phyloP scores from a whole-genome alignment of 2,797 vertebrate species.

The Pterois miles region DNA sequence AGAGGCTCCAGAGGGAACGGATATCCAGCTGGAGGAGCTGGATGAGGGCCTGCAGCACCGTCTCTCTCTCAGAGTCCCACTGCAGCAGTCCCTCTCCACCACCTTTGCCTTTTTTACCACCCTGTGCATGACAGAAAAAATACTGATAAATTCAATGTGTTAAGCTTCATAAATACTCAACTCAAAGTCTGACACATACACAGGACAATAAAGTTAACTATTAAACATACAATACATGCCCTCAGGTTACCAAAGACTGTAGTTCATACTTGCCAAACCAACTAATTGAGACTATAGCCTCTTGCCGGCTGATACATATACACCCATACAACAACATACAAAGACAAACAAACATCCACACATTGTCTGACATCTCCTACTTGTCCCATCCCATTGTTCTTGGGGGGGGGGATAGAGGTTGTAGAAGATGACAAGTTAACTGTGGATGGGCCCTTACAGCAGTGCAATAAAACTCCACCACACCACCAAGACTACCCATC shows the following conservation, averaged over 20 bases:
- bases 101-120: slow-evolving; percentile 87
- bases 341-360: slow-evolving; percentile 33
- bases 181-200: neutral
- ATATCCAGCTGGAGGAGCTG: slow-evolving; percentile 95
- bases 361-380: slow-evolving; percentile 60
- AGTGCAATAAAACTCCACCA: slow-evolving; percentile 79
- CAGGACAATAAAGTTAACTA: neutral
- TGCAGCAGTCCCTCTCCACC: slow-evolving; percentile 76
- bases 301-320: slow-evolving; percentile 60
- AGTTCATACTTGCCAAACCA: slow-evolving; percentile 65
- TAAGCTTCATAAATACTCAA: neutral
- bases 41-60: slow-evolving; percentile 84
- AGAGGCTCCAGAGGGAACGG: slow-evolving; percentile 89
- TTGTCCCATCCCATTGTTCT: slow-evolving; percentile 52
- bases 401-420: slow-evolving; percentile 11
- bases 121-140: slow-evolving; percentile 74
- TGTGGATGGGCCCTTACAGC: slow-evolving; percentile 94
- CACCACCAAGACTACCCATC: slow-evolving; percentile 94
- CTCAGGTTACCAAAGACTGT: slow-evolving; percentile 84
- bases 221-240: slow-evolving; percentile 38
- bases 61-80: slow-evolving; percentile 92
- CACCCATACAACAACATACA: slow-evolving; percentile 53
- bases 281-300: slow-evolving; percentile 44
- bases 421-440: slow-evolving; percentile 52
- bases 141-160: neutral